Evolutionary conservation across 2,888 invertebrate genomes (phyloP), one percentile per base, ranked within the genome.

Genomic region (Tiphia femorata): DNA sequence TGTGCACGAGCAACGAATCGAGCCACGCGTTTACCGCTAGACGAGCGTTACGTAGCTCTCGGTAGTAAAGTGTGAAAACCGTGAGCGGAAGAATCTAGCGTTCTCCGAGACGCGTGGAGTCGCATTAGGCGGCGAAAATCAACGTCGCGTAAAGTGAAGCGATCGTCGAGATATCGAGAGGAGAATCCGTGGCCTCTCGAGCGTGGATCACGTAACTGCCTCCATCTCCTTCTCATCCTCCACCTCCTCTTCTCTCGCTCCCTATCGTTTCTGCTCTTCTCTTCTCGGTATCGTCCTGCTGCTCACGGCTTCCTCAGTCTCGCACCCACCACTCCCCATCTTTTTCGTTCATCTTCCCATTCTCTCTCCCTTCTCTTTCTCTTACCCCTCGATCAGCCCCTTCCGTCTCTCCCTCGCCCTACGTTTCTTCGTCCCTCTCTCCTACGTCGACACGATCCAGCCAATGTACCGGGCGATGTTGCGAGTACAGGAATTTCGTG

Each of bases 151-250:
- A 64, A 69, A 65, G 62, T 29, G 64, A 63, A 55, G 62, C 42
- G 52, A 53, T 56, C 61, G 41, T 38, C 10, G 27, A 42, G 14
- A 41, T 58, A 64, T 50, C 53, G 38, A 66, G 66, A 66, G 49
- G 67, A 61, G 67, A 70, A 75, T 77, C 71, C 67, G 71, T 77
- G 74, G 61, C 67, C 65, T 73, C 69, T 79, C 70, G 72, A 78
- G 74, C 78, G 75, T 75, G 77, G 73, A 77, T 77, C 76, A 76
- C 73, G 75, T 75, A 76, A 73, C 74, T 70, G 58, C 72, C 64
- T 58, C 52, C 63, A 53, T 54, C 49, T 35, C 38, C 46, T 60
- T 17, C 43, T 27, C 33, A 30, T 27, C 23, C 53, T 35, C 44
- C 59, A 49, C 58, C 44, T 27, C 33, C 41, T 58, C 55, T 48